Conservation (phyloP, 2,113 vertebrate genomes). For the Myiozetetes cayanensis region DNA sequence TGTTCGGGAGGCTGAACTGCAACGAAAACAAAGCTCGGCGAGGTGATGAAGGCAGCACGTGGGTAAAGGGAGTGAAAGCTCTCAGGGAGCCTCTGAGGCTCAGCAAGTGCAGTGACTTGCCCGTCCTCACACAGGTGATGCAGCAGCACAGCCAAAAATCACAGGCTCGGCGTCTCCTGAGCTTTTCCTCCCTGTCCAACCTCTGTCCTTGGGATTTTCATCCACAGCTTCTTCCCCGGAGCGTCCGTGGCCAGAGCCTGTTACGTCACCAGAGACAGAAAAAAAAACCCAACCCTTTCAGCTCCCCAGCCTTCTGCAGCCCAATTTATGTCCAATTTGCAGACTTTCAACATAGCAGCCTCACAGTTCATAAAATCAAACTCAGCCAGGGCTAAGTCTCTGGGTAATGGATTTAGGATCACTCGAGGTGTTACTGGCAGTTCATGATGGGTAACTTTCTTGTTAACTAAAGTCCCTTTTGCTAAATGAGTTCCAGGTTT, state of each 20-base stretch:
- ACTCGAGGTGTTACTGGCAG: slow-evolving; percentile 81
- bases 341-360: slow-evolving; percentile 82
- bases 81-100: neutral
- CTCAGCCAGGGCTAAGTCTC: slow-evolving; percentile 79
- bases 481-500: slow-evolving; percentile 84
- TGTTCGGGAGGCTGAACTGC: neutral
- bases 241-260: neutral
- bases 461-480: slow-evolving; percentile 82
- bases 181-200: neutral
- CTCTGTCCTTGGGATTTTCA: neutral
- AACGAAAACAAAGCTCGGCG: fast-evolving
- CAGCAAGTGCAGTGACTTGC: neutral
- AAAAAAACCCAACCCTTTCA: neutral
- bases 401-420: slow-evolving; percentile 83
- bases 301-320: slow-evolving; percentile 72
- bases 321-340: slow-evolving; percentile 85
- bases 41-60: neutral
- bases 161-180: neutral
- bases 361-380: slow-evolving; percentile 84
- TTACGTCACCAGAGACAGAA: slow-evolving; percentile 33
- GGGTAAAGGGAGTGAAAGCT: neutral
- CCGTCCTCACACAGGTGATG: neutral
- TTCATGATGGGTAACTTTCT: slow-evolving; percentile 84
- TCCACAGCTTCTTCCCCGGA: neutral
- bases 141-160: neutral